Conservation (phyloP, 1,140 invertebrate species). For the Drosophila orena region DNA sequence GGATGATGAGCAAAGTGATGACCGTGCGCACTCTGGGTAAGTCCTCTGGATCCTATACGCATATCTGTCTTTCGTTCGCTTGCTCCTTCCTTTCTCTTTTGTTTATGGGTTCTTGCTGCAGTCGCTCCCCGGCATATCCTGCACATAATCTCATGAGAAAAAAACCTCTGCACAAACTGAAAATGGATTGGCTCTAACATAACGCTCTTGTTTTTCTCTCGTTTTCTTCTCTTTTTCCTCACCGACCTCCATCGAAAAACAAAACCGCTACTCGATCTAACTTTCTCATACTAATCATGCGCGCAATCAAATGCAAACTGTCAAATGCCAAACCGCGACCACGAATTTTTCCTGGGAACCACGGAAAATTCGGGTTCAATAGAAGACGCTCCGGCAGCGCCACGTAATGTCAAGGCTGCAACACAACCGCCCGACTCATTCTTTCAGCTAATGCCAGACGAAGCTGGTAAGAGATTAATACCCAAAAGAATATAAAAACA, state of each 20-base stretch:
- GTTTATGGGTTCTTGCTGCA: constrained; percentile 28
- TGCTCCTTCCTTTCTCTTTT: constrained; percentile 15
- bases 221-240: constrained; percentile 82
- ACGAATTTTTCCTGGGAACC: constrained; percentile 50
- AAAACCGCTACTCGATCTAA: constrained; percentile 66
- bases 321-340: constrained; percentile 51
- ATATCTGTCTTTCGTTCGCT: constrained; percentile 30
- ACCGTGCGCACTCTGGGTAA: constrained; percentile 96
- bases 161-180: constrained; percentile 56
- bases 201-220: constrained; percentile 79
- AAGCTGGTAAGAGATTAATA: constrained; percentile 86
- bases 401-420: constrained; percentile 85
- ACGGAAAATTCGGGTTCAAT: constrained; percentile 83
- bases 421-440: constrained; percentile 86
- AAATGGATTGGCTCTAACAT: constrained; percentile 82
- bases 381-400: constrained; percentile 84
- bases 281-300: constrained; percentile 78
- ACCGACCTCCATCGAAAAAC: constrained; percentile 56
- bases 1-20: constrained; percentile 97
- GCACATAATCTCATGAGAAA: constrained; percentile 51
- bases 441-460: constrained; percentile 87
- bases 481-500: constrained; percentile 1
- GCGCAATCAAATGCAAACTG: constrained; percentile 50
- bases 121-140: constrained; percentile 50
- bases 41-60: constrained; percentile 52